Evolutionary conservation across 2,888 invertebrate species (phyloP).

Genomic region (Aradus depressus): DNA sequence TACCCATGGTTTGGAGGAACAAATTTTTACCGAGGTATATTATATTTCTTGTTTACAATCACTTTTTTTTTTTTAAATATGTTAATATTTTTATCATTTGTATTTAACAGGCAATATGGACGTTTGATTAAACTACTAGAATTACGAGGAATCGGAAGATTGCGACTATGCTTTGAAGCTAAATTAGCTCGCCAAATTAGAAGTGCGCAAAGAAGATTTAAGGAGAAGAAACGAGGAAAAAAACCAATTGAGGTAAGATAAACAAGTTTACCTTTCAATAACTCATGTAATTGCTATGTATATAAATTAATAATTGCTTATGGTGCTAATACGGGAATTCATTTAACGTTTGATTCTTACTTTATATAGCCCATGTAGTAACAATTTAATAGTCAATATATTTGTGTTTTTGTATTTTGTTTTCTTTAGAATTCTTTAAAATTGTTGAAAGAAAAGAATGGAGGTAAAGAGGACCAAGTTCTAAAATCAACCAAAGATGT

Average conservation of each 20-base stretch:
- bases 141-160: constrained; percentile 23
- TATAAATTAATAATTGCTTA: no score
- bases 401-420: background rate
- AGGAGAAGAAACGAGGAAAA: background rate
- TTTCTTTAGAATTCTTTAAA: background rate
- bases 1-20: constrained; percentile 25
- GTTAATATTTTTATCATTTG: background rate
- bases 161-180: constrained; percentile 25
- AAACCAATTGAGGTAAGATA: no score
- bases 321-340: no score
- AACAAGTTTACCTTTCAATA: no score
- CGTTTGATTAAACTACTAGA: constrained; percentile 22
- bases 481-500: no score
- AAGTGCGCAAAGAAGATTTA: background rate
- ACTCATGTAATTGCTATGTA: no score
- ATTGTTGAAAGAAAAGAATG: background rate
- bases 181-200: constrained; percentile 17
- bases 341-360: no score
- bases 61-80: background rate
- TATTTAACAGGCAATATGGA: constrained; percentile 22
- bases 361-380: no score
- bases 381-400: background rate
- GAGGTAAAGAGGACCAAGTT: no score
- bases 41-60: background rate
- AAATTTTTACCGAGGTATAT: constrained; percentile 25